phyloP scores from a whole-genome alignment of 2,888 invertebrate species.

The Ephialtes manifestator region DNA sequence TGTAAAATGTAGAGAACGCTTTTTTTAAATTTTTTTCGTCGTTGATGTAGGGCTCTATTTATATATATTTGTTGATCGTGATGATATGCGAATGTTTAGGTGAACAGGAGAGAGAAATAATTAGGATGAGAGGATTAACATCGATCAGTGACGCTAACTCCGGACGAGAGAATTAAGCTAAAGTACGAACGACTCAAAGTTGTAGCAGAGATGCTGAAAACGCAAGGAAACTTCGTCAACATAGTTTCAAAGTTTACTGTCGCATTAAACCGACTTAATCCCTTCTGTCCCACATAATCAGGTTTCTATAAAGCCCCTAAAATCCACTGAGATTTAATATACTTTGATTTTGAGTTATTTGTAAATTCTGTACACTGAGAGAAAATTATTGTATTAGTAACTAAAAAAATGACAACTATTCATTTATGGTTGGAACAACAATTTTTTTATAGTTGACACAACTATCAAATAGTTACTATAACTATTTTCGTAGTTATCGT shows the following conservation, averaged over 20 bases:
- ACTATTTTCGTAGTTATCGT: too few species aligned
- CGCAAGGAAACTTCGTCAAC: conserved; percentile 12
- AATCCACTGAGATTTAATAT: conserved; percentile 9
- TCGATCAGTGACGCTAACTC: conserved; percentile 45
- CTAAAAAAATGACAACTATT: too few species aligned
- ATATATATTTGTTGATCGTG: conserved; percentile 14
- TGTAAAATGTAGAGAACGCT: conserved; percentile 50
- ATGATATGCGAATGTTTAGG: conserved; percentile 62
- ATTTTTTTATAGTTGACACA: too few species aligned
- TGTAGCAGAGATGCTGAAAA: conserved; percentile 10
- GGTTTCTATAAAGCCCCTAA: background rate
- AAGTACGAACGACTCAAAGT: conserved; percentile 8
- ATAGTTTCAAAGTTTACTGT: conserved; percentile 21
- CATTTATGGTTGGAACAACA: too few species aligned
- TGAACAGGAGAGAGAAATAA: conserved; percentile 32
- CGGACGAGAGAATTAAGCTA: conserved; percentile 27
- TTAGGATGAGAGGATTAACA: background rate
- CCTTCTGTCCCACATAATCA: conserved; percentile 1
- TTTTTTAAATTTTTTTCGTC: conserved; percentile 39
- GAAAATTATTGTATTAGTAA: too few species aligned
- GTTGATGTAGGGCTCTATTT: background rate
- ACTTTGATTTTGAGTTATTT: background rate
- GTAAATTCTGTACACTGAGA: background rate
- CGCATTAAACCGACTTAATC: conserved; percentile 30
- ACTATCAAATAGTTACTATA: too few species aligned